Evolutionary conservation across 2,888 invertebrate species (phyloP), one percentile per base, ranked within the genome.

Genomic region (Drosophila tanythrix): DNA sequence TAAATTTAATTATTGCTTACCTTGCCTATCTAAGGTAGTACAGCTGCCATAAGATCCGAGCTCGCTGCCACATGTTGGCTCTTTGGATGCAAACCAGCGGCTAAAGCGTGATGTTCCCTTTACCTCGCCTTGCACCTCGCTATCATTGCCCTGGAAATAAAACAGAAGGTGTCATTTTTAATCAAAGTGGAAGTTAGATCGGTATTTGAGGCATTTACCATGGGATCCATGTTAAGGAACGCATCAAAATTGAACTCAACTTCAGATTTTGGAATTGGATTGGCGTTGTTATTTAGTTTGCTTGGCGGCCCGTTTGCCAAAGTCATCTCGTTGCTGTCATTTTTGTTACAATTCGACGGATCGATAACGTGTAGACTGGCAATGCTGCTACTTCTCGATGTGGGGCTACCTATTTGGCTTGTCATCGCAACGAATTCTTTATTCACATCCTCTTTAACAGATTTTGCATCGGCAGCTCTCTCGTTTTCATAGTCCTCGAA

Each of bases 241-340:
- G 97, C 97, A 89, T 98, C 97, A 76, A 98, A 95, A 93, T 97
- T 97, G 92, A 97, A 97, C 84, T 95, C 94, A 15, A 94, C 92
- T 18, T 94, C 94, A 68, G 74, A 51, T 55, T 74, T 82, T 21
- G 60, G n/a, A 43, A 38, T 35, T 25, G 59, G 46, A 46, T 52
- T 73, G 38, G 25, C 36, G 36, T n/a, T 65, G 33, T 27, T 70
- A 64, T 31, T 59, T 48, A 27, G 46, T 40, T 65, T 68, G 35
- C 4, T 51, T n/a, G 56, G 15, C 21, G 36, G 21, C 36, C 27
- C n/a, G 18, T 18, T 43, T 27, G 43, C 13, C n/a, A 25, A 59
- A 21, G 21, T 21, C 4, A 38, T 59, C 46, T 71, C 67, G 7
- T 58, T 40, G 0, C 11, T 3, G 21, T 76, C 71, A 27, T 70